Evolutionary conservation across 2,113 vertebrate genomes (phyloP), one percentile per base, ranked within the genome.

Genomic region (Arenaria interpres): DNA sequence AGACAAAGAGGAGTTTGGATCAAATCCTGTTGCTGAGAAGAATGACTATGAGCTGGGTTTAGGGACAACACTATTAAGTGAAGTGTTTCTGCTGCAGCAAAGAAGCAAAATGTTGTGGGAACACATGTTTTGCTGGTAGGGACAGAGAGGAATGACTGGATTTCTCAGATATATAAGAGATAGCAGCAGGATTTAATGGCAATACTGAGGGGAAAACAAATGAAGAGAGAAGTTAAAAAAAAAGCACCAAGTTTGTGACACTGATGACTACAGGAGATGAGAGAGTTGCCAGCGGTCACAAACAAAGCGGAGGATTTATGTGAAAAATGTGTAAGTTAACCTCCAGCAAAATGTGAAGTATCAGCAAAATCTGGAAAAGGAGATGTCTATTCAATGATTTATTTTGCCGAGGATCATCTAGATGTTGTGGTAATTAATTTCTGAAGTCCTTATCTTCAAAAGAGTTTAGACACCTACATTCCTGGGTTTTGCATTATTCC

Each of bases 81-180:
- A 66, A 88, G 51, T 27, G 9, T 57, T 92, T 94, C 57, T 91
- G 60, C 73, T 75, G 51, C 43, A 89, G 43, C 30, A 80, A 56
- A 76, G 32, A 46, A 59, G 20, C 22, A 60, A 87, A 92, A 81
- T 78, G 4, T 45, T 68, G 33, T 75, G 12, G 54, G 63, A 96
- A 85, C 82, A 87, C 66, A 67, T 60, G 56, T 93, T 95, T 94
- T 92, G 68, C 82, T 88, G 21, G 28, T 86, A 77, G 85, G 82
- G 79, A 93, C 85, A 85, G 67, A 86, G 67, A 93, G 8, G 35
- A 88, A 94, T 81, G 25, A 35, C 56, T 56, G 46, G 32, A 56
- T 84, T 88, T 83, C 76, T 91, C 25, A 51, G 32, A 80, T 67
- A 25, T 13, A 43, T 84, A 77, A 71, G 78, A 93, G 71, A 73